phyloP scores from a whole-genome alignment of 2,113 vertebrate species.

The Naja naja region DNA sequence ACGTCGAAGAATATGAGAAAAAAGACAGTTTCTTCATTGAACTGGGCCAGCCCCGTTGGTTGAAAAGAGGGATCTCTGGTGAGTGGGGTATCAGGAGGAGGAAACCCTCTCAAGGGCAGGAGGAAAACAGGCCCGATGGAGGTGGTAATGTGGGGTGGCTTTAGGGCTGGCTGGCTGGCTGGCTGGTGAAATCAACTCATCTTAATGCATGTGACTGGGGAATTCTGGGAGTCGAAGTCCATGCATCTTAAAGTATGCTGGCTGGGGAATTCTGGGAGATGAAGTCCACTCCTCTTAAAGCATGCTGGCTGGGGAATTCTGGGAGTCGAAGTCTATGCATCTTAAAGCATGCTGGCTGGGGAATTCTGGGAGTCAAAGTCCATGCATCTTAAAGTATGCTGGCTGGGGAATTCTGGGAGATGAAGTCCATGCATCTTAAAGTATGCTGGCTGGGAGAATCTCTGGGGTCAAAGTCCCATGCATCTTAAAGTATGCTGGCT shows the following conservation, averaged over 20 bases:
- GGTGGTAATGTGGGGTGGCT: background rate
- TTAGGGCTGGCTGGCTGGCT: background rate
- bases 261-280: too few relatives aligned
- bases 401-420: too few relatives aligned
- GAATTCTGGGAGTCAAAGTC: too few relatives aligned
- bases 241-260: too few relatives aligned
- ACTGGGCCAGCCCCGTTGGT: slow-evolving; percentile 87
- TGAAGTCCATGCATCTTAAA: too few relatives aligned
- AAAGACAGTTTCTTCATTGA: slow-evolving; percentile 90
- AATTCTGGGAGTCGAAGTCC: too few relatives aligned
- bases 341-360: too few relatives aligned
- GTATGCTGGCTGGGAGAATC: too few relatives aligned
- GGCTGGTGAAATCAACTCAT: background rate
- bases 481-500: background rate
- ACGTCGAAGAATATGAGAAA: slow-evolving; percentile 91
- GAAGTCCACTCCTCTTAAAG: too few relatives aligned
- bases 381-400: too few relatives aligned
- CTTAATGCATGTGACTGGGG: background rate
- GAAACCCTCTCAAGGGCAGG: too few relatives aligned
- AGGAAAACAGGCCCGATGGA: too few relatives aligned
- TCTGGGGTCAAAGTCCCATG: background rate
- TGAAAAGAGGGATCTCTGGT: slow-evolving; percentile 94
- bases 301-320: background rate
- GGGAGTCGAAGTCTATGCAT: background rate
- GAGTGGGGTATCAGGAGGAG: background rate